Evolutionary conservation across 2,113 vertebrate species (phyloP), one percentile per base, ranked within the genome.

Genomic region (Oryzias melastigma): DNA sequence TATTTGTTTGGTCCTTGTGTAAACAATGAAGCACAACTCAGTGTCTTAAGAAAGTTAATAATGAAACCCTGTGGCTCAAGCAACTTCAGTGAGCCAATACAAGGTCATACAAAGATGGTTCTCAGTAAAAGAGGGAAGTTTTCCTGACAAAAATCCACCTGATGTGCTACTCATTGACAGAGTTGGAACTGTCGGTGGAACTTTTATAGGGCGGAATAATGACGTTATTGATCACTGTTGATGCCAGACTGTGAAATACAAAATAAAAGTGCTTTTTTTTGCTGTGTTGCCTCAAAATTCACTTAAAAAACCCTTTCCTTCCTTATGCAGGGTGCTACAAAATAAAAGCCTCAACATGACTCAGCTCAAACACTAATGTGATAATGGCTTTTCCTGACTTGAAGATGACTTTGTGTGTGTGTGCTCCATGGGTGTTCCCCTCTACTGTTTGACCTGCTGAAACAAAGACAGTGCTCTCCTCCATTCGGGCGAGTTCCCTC

Each of bases 141-240:
- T 77, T 52, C 3, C 61, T 64, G 56, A 17, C 57, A 62, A 27
- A 82, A 85, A 86, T 87, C 82, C 75, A 48, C 52, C 64, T 81
- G 84, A 84, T 78, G 84, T 88, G 84, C 48, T 74, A 44, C 58
- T 66, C 61, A 53, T 35, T 57, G 17, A 77, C 76, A 17, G 14
- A 12, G 3, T 19, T 43, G 59, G 6, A n/a, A 25, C 71, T 52
- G 65, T 73, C 41, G 77, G 80, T 67, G 68, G 66, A 62, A 71
- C 62, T 72, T 65, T 65, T 73, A 52, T 66, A 66, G 57, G 81
- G 64, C 65, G 81, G 78, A 85, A 82, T 87, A 80, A 77, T 65
- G 68, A 67, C 62, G 60, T 74, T 81, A 71, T 68, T 70, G 67
- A 82, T 81, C 78, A 71, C 59, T 57, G 62, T 63, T 67, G 53